phyloP scores from a whole-genome alignment of 2,113 vertebrate genomes.

The Glareola pratincola region DNA sequence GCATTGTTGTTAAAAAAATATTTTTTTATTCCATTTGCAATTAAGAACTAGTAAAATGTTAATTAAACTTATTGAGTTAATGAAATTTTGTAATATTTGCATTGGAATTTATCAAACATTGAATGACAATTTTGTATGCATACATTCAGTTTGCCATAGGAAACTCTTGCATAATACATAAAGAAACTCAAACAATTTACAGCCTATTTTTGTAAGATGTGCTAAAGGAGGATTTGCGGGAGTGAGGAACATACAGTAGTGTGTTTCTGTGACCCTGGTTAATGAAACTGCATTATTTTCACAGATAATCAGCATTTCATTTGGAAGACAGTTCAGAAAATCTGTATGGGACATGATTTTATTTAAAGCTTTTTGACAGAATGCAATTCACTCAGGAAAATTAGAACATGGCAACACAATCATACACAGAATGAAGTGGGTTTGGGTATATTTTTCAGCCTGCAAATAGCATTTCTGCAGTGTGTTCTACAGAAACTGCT shows the following conservation, averaged over 20 bases:
- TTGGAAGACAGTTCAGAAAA: not conserved
- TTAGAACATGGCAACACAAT: not conserved
- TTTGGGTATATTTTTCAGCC: not conserved
- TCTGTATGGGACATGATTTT: conserved; percentile 6
- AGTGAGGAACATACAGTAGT: not conserved
- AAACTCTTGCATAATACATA: not conserved
- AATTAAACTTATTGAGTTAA: not conserved
- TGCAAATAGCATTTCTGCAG: not conserved
- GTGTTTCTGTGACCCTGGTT: not conserved
- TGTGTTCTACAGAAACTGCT: not conserved
- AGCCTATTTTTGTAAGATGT: not conserved
- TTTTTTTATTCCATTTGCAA: not conserved
- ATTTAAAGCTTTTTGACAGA: conserved; percentile 19
- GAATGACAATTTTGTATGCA: not conserved
- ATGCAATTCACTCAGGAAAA: not conserved
- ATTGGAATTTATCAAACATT: not conserved
- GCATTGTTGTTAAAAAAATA: not conserved
- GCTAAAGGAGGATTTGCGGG: not conserved
- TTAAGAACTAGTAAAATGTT: not conserved
- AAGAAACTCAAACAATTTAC: not conserved
- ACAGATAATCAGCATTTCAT: conserved; percentile 14
- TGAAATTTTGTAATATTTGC: not conserved
- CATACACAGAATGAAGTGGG: not conserved
- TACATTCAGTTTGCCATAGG: not conserved
- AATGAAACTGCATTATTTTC: conserved; percentile 35